Evolutionary conservation across 2,888 invertebrate genomes (phyloP).

Genomic region (Oxytorus armatus): DNA sequence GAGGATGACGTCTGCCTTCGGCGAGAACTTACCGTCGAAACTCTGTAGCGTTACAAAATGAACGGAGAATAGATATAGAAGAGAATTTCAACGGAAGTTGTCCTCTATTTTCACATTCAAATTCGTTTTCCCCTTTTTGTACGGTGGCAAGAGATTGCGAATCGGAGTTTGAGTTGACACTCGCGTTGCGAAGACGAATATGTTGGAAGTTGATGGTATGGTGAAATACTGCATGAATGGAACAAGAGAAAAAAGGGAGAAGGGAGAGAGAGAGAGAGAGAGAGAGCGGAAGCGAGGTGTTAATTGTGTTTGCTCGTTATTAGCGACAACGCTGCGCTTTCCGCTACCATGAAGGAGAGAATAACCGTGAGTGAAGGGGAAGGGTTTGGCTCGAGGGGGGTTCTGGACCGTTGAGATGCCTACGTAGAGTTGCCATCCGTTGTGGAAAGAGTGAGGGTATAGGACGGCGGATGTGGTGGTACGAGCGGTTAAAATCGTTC

Average conservation of each 20-base stretch:
- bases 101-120: slow-evolving; percentile 38
- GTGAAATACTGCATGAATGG: slow-evolving; percentile 19
- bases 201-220: slow-evolving; percentile 6
- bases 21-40: neutral
- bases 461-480: slow-evolving; percentile 24
- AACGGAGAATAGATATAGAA: slow-evolving; percentile 1
- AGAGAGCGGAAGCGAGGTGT: slow-evolving; percentile 62
- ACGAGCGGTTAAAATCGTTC: slow-evolving; percentile 65
- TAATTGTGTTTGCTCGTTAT: slow-evolving; percentile 72
- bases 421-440: slow-evolving; percentile 30
- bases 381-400: neutral
- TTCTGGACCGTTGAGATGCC: slow-evolving; percentile 1
- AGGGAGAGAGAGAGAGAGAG: neutral
- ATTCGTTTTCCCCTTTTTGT: slow-evolving; percentile 44
- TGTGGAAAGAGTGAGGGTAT: slow-evolving; percentile 56
- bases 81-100: slow-evolving; percentile 7
- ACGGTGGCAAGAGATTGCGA: slow-evolving; percentile 13
- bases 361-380: slow-evolving; percentile 43
- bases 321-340: slow-evolving; percentile 57
- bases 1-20: neutral
- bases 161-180: slow-evolving; percentile 8
- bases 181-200: slow-evolving; percentile 22
- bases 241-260: slow-evolving; percentile 1
- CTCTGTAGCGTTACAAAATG: neutral
- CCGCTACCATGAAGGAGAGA: slow-evolving; percentile 23